Base-by-base conservation (phyloP, 1,140 invertebrate species). In the Neodiprion pinetum region DNA sequence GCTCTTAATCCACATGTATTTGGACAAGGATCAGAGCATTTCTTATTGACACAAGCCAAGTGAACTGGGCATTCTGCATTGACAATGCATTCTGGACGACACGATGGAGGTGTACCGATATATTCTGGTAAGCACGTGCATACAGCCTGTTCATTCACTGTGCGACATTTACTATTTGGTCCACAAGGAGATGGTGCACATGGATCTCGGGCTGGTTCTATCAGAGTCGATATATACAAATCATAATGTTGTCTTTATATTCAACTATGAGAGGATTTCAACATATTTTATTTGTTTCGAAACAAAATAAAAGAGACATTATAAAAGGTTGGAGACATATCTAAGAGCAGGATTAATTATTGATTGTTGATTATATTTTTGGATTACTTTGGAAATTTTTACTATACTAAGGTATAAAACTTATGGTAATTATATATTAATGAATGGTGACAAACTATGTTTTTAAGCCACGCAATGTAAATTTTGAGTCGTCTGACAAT, bases 151-250 rank as follows among this genome's bases (percentile, higher is more conserved):
- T 86, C 87, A 61, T 90, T 90, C 1, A 86, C 79, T 68, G 87
- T 84, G 72, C 90, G 81, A 75, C 91, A 92, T 76, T 90, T 88
- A 68, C 89, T 90, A 78, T 92, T 91, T 0, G 89, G 89, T 61
- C 91, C 91, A 77, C 91, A 92, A 5, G 91, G 91, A 9, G 90
- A 87, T 21, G 90, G 90, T 12, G 80, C 81, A 76, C 91, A 92
- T 14, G 90, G 90, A 77, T 91, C 88, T 17, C 75, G 70, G 0
- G 84, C 83, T 17, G 83, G 74, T 71, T 66, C 70, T 77, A 67
- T 81, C 75, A 77, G 85, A 7, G 11, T 61, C 3, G n/a, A 9
- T 61, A 17, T 61, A 17, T 14, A 14, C 11, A 3, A 61, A 17
- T 61, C 11, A 61, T 61, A 61, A 9, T 17, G 53, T 61, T 61